Conservation (phyloP, 2,113 vertebrate species). For the Oreochromis niloticus region DNA sequence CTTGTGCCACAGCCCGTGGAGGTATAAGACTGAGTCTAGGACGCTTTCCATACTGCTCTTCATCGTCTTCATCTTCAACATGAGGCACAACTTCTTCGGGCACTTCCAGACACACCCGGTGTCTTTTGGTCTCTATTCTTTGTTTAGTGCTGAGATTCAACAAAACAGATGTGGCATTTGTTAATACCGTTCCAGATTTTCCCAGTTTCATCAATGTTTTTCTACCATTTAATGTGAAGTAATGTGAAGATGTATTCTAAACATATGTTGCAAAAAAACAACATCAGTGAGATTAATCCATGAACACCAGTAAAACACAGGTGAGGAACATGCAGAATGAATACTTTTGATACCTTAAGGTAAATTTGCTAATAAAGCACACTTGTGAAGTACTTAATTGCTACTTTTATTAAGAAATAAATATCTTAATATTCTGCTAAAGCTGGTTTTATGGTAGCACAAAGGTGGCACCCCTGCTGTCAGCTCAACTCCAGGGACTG, state of each 20-base stretch:
- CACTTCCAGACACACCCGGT: slow-evolving; percentile 90
- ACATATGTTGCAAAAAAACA: background rate
- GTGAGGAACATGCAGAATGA: background rate
- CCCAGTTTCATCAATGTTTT: background rate
- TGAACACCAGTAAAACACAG: background rate
- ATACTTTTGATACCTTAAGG: background rate
- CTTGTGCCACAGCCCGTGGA: slow-evolving; percentile 22
- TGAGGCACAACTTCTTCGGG: slow-evolving; percentile 87
- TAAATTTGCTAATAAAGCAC: background rate
- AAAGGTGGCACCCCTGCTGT: background rate
- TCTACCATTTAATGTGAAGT: background rate
- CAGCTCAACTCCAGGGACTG: background rate
- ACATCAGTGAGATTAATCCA: background rate
- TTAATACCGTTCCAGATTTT: background rate
- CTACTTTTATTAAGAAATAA: background rate
- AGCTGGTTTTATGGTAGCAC: background rate
- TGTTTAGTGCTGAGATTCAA: slow-evolving; percentile 78
- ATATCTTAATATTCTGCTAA: background rate
- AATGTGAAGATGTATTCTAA: background rate
- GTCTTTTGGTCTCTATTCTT: slow-evolving; percentile 93
- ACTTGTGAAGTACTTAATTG: background rate
- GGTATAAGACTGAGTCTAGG: slow-evolving; percentile 58
- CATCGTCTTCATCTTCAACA: slow-evolving; percentile 74
- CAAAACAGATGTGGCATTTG: background rate
- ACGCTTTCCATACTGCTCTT: slow-evolving; percentile 58